Evolutionary conservation across 1,140 invertebrate genomes (phyloP).

Genomic region (Drosophila eugracilis): DNA sequence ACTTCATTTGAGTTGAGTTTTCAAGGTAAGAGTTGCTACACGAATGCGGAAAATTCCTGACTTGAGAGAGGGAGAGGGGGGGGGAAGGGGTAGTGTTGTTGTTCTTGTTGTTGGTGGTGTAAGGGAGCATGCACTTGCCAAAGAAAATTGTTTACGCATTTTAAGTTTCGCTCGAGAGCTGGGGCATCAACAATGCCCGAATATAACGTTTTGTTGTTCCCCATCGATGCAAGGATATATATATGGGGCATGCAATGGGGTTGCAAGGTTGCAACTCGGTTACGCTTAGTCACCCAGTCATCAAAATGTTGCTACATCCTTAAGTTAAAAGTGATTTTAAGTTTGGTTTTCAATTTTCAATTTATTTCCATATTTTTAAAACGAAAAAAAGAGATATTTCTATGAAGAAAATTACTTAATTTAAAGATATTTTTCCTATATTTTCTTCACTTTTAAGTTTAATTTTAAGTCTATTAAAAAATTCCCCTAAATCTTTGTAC

Average conservation of each 20-base stretch:
- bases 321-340: neutral
- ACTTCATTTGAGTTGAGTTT: constrained; percentile 5
- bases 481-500: too few relatives aligned
- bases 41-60: neutral
- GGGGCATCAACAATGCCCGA: constrained; percentile 23
- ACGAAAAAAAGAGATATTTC: too few relatives aligned
- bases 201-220: constrained; percentile 18
- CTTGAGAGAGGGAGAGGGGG: too few relatives aligned
- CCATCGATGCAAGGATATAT: constrained; percentile 6
- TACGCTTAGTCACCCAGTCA: neutral
- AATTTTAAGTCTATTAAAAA: too few relatives aligned
- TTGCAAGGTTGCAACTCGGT: neutral
- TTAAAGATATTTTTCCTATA: too few relatives aligned
- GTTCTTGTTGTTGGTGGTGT: too few relatives aligned
- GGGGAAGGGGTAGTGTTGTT: too few relatives aligned
- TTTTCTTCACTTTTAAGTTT: too few relatives aligned
- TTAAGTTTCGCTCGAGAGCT: constrained; percentile 35
- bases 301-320: neutral
- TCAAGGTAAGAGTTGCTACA: neutral
- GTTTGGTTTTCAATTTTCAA: too few relatives aligned
- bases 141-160: constrained; percentile 70
- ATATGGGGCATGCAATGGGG: constrained; percentile 1
- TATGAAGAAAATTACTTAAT: too few relatives aligned
- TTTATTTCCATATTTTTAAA: too few relatives aligned
- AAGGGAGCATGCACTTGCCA: constrained; percentile 34